Evolutionary conservation across 1,140 invertebrate species (phyloP).

Genomic region (Bombus terrestris): DNA sequence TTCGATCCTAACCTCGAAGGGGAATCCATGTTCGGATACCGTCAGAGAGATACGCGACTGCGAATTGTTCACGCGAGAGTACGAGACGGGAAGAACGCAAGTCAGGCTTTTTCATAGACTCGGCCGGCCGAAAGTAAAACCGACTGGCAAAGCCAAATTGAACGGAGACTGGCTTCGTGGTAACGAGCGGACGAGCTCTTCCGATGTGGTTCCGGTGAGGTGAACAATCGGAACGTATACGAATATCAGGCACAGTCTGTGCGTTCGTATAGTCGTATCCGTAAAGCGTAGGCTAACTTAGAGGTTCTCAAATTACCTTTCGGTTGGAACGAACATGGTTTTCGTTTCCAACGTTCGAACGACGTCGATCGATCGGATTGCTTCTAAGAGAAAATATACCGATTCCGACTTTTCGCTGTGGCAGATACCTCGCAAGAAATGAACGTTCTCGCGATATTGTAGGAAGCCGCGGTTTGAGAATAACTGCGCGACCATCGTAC

Average conservation of each 20-base stretch:
- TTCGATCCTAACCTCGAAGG: not conserved
- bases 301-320: conserved; percentile 10
- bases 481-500: not conserved
- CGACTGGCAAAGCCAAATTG: conserved; percentile 16
- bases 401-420: not conserved
- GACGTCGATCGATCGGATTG: not conserved
- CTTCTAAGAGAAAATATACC: not conserved
- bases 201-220: conserved; percentile 77
- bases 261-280: conserved; percentile 17
- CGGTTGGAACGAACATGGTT: not conserved
- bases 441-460: not conserved
- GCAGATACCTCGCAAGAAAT: not conserved
- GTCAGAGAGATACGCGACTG: not conserved
- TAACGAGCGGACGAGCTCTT: conserved; percentile 78
- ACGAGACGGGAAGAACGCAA: no score
- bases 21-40: not conserved
- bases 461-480: not conserved
- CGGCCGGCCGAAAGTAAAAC: conserved; percentile 34
- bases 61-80: no score
- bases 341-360: not conserved
- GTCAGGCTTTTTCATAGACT: not conserved
- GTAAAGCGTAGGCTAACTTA: conserved; percentile 7
- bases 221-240: conserved; percentile 78
- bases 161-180: conserved; percentile 57
- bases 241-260: conserved; percentile 68